These are phyloP conservation scores for Sphaerophoria rueppellii DNA, from an alignment of 2,888 invertebrate species.

Conservation along the genomic window DNA sequence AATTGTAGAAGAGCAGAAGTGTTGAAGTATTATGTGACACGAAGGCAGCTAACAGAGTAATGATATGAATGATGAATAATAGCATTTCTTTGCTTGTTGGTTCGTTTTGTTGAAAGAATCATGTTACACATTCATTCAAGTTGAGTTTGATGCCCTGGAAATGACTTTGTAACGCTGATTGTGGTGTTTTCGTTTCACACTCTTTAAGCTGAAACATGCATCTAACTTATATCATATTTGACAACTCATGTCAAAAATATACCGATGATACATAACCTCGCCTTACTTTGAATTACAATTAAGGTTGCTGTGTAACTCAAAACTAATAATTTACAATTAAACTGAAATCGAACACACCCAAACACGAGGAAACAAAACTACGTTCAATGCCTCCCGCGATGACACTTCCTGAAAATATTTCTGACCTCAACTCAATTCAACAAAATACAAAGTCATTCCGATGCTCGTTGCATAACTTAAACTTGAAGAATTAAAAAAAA, in stretches of 20 bases:
- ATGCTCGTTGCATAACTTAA: conserved; percentile 21
- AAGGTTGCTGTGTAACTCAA: background rate
- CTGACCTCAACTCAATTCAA: conserved; percentile 8
- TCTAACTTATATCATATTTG: no score
- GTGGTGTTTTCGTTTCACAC: background rate
- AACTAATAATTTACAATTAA: conserved; percentile 14
- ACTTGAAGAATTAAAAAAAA: background rate
- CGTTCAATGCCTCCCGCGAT: conserved; percentile 15
- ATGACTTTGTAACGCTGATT: background rate
- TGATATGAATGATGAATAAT: conserved; percentile 1
- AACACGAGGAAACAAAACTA: conserved; percentile 16
- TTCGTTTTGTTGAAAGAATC: background rate
- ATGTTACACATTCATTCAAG: background rate
- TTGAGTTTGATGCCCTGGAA: conserved; percentile 16
- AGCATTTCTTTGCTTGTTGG: background rate
- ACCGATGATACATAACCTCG: no score
- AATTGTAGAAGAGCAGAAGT: background rate
- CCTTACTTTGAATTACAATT: background rate
- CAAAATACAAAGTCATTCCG: conserved; percentile 13
- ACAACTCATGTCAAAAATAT: no score
- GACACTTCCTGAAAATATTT: conserved; percentile 37
- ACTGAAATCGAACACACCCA: conserved; percentile 4
- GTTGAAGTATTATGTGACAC: conserved; percentile 13
- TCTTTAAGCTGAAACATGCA: no score
- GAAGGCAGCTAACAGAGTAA: background rate